Base-by-base conservation (phyloP, 2,888 invertebrate species). In the Polymixis flavicincta region DNA sequence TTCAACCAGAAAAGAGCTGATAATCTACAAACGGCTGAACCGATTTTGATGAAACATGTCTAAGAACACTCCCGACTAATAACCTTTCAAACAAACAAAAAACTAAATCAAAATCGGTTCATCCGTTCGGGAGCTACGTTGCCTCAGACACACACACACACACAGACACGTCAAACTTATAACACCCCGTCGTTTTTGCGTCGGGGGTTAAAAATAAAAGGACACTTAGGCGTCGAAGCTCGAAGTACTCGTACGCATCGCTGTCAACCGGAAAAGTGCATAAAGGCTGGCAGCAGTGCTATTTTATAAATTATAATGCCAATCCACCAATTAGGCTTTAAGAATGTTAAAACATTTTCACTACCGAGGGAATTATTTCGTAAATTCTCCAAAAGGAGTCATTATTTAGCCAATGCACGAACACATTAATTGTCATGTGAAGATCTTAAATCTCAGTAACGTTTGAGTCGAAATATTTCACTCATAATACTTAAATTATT, bases 381-480 rank as follows among this genome's bases (percentile, higher is more conserved):
- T 50, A 32, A 70, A 55, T 48, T 48, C 17, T 64, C 42, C 55
- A 55, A 60, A 74, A 67, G 25, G 48, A 37, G 14, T 57, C 14
- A 84, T 80, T n/a, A 74, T 74, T 74, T 64, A 52, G 60, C 67
- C 83, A 74, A 83, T 81, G 54, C 65, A 63, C 61, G 19, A 76
- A 61, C 55, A 59, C 59, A 55, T 65, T 71, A 71, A 71, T 81
- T 76, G 64, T 83, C 59, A 71, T 64, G 72, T 76, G 67, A 77
- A 74, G 65, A 74, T 83, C 68, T 71, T 73, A 85, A 82, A 82
- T 83, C 82, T 85, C 63, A 61, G 72, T 60, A 71, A 82, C 28
- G 52, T 71, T 82, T 22, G n/a, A 71, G 28, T 70, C 55, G 37
- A 78, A 85, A 74, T 83, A 83, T 66, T 85, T 82, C 55, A 82